Evolutionary conservation across 2,888 invertebrate species (phyloP), one percentile per base, ranked within the genome.

Genomic region (Drosophila diplacantha): DNA sequence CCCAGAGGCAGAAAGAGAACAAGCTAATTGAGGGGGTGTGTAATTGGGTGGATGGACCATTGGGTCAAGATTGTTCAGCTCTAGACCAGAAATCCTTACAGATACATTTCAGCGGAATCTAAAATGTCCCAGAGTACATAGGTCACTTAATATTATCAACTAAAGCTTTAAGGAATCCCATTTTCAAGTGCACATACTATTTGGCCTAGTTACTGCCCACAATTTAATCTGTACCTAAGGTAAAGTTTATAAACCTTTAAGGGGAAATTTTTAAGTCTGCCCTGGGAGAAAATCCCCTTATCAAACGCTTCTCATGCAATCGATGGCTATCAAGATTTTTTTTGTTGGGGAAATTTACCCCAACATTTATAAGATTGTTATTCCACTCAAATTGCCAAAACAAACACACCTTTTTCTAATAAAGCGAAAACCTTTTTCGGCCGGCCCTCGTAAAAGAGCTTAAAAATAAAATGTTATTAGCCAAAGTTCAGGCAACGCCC

Each of bases 381-480:
- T 53, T 38, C 18, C 20, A 39, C 24, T 18, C 11, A 35, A 37
- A 35, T 31, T 22, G 54, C 44, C 34, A 31, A 55, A 18, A 22
- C 8, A 29, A 46, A 56, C 60, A 67, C 69, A 54, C 61, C 69
- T 67, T 59, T 43, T 37, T 39, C 39, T 47, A 68, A 69, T 60
- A 61, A 77, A 60, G 14, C 46, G 26, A 51, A 50, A 47, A 35
- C 49, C 29, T 31, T 57, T 54, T 46, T 37, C 26, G 18, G 31
- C 31, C 2, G 22, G 20, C 14, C 31, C n/a, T 49, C 37, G 31
- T 41, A 52, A 50, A 67, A 41, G 14, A 46, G 58, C 52, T 73
- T 70, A 61, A 68, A 74, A 74, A 71, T 80, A 69, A 73, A 78
- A 63, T 56, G 70, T 74, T 78, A 79, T 79, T 74, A 41, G 49